These are phyloP conservation scores for Molossus alvarezi DNA, from an alignment of 2,797 vertebrate genomes.

Conservation along the genomic window DNA sequence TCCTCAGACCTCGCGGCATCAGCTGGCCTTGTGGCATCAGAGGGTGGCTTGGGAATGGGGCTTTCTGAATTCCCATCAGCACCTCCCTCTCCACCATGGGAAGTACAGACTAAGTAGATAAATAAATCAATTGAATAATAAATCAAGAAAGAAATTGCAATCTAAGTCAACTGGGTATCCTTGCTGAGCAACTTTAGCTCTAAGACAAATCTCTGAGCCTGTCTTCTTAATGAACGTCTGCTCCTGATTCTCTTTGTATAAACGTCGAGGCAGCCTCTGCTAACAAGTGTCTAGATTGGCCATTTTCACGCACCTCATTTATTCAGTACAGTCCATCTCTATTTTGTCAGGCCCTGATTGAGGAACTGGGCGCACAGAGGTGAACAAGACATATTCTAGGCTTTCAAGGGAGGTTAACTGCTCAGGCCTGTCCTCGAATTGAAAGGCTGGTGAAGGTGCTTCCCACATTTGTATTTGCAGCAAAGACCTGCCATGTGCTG, in stretches of 20 bases:
- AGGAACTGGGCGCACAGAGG: background rate
- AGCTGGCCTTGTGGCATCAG: background rate
- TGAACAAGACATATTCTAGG: background rate
- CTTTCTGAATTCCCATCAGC: background rate
- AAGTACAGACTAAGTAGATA: background rate
- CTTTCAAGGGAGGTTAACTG: background rate
- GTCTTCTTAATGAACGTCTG: background rate
- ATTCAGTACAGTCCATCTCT: background rate
- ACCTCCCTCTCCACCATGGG: background rate
- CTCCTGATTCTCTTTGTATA: background rate
- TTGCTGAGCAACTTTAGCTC: background rate
- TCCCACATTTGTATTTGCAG: background rate
- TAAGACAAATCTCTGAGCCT: background rate
- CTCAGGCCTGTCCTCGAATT: background rate
- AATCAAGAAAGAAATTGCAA: background rate
- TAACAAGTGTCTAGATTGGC: background rate
- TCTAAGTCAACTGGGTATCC: background rate
- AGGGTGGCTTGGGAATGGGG: background rate
- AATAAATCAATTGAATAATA: background rate
- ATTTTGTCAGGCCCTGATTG: background rate
- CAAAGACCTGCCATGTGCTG: background rate
- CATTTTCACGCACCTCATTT: background rate
- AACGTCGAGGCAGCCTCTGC: background rate
- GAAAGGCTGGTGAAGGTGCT: background rate
- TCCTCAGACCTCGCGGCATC: background rate